Evolutionary conservation across 2,113 vertebrate species (phyloP).

Genomic region (Rhinoderma darwinii): DNA sequence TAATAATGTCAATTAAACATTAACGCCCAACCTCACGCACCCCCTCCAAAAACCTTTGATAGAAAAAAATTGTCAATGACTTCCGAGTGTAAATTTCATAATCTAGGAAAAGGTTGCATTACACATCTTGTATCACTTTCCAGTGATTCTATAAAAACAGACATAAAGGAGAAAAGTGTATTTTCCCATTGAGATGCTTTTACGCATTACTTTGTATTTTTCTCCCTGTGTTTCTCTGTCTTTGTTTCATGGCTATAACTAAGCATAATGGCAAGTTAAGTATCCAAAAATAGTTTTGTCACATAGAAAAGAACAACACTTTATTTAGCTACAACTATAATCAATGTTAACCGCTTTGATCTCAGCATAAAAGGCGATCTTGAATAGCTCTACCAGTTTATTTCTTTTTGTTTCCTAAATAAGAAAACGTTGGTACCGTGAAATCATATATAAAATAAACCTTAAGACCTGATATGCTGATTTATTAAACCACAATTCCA

Average conservation of each 20-base stretch:
- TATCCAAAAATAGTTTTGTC: slow-evolving; percentile 31
- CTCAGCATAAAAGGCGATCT: background rate
- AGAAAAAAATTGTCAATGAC: background rate
- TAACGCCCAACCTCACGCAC: no score
- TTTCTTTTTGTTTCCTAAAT: background rate
- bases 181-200: background rate
- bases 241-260: slow-evolving; percentile 25
- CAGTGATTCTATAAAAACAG: background rate
- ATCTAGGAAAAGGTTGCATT: background rate
- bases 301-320: slow-evolving; percentile 36
- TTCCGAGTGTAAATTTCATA: background rate
- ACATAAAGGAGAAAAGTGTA: background rate
- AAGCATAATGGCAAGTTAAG: slow-evolving; percentile 17
- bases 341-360: slow-evolving; percentile 20
- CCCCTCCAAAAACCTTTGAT: background rate
- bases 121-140: background rate
- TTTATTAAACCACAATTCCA: slow-evolving; percentile 20
- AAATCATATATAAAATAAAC: slow-evolving; percentile 18
- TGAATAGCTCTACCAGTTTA: background rate
- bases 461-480: slow-evolving; percentile 17
- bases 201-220: slow-evolving; percentile 17
- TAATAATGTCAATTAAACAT: background rate
- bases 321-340: slow-evolving; percentile 34
- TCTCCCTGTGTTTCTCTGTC: slow-evolving; percentile 16
- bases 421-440: slow-evolving; percentile 15